These are phyloP conservation scores for Pseudomyrmex cubaensis DNA, from an alignment of 1,140 invertebrate species.

Conservation along the genomic window DNA sequence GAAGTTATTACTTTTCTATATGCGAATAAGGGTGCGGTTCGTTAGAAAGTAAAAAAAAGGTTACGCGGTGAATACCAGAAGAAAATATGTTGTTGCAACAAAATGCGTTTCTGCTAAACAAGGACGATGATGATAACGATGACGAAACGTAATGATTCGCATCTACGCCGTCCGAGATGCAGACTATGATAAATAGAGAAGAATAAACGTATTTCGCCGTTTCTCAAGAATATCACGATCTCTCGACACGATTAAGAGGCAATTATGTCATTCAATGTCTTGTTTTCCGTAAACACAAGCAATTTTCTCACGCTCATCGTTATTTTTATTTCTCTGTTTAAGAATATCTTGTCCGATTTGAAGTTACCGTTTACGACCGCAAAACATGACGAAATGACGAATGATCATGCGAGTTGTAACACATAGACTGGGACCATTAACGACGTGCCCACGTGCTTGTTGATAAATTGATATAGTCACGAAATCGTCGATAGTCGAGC, in stretches of 20 bases:
- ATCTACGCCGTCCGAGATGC: constrained; percentile 25
- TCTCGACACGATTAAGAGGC: not conserved
- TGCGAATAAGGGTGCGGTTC: not conserved
- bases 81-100: constrained; percentile 8
- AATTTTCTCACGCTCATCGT: no score
- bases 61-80: constrained; percentile 8
- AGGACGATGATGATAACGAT: not conserved
- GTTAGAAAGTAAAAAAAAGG: constrained; percentile 10
- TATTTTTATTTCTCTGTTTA: not conserved
- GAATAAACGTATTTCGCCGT: not conserved
- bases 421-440: constrained; percentile 5
- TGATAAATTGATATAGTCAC: constrained; percentile 70
- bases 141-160: constrained; percentile 7
- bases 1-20: not conserved
- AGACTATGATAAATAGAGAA: not conserved
- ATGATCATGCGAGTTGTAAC: constrained; percentile 16
- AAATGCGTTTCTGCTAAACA: not conserved
- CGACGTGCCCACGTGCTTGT: constrained; percentile 36
- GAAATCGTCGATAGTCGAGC: constrained; percentile 48
- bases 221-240: not conserved
- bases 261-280: not conserved
- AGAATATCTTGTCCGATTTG: not conserved
- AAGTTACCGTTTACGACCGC: constrained; percentile 1
- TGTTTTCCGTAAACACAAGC: not conserved
- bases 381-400: constrained; percentile 12